These are phyloP conservation scores for Orussus abietinus DNA, from an alignment of 1,140 invertebrate species.

Conservation along the genomic window DNA sequence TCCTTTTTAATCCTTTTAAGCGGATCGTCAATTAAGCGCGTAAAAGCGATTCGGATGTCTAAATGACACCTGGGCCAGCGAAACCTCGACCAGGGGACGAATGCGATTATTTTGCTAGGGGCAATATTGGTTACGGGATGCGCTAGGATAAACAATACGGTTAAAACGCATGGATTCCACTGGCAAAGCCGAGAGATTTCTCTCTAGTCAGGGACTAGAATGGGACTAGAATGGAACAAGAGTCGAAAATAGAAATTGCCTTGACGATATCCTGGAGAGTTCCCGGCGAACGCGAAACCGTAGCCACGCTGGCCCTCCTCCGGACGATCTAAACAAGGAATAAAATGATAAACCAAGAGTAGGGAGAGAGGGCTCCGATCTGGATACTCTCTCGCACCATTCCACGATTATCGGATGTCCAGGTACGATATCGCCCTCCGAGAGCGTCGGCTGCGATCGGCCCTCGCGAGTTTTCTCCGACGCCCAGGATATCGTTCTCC, in stretches of 20 bases:
- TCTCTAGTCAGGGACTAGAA: not conserved
- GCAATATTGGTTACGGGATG: slow-evolving; percentile 5
- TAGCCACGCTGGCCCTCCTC: slow-evolving; percentile 50
- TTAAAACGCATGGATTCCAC: not conserved
- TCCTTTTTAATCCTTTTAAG: not conserved
- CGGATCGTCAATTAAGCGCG: not conserved
- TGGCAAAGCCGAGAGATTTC: not conserved
- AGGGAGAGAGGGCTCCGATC: slow-evolving; percentile 6
- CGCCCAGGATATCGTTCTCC: slow-evolving; percentile 44
- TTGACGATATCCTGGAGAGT: slow-evolving; percentile 39
- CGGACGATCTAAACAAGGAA: slow-evolving; percentile 45
- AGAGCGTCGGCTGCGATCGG: slow-evolving; percentile 44
- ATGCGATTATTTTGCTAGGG: too few species aligned
- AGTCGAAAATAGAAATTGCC: slow-evolving; percentile 34
- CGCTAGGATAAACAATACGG: not conserved
- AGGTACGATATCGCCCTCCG: slow-evolving; percentile 38
- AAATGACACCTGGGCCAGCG: too few species aligned
- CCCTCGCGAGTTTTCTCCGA: slow-evolving; percentile 43
- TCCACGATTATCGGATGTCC: slow-evolving; percentile 43
- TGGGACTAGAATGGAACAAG: slow-evolving; percentile 1
- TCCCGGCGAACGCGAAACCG: slow-evolving; percentile 45
- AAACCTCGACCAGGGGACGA: too few species aligned
- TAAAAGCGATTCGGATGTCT: slow-evolving; percentile 8
- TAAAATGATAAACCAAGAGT: slow-evolving; percentile 1
- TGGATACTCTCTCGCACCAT: slow-evolving; percentile 40